Percentiles rank a stretch among this genome's conserved stretches.
phyloP scores from a whole-genome alignment of 2,113 vertebrate species.

The Daubentonia madagascariensis region DNA sequence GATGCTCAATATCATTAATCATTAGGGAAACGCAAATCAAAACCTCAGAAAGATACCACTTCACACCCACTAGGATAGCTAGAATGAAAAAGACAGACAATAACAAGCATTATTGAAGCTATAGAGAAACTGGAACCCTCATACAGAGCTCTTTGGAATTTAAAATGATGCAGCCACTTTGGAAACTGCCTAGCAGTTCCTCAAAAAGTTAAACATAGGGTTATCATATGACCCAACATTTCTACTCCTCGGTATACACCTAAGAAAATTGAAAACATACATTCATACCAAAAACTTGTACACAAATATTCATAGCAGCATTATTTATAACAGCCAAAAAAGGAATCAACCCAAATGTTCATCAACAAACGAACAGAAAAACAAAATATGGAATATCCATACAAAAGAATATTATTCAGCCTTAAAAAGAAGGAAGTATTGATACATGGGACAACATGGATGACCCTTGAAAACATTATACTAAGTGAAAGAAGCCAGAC shows the following conservation, averaged over 20 bases:
- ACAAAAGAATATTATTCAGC: neutral
- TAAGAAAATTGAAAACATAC: neutral
- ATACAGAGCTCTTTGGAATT: neutral
- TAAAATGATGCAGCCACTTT: neutral
- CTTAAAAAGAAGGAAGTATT: neutral
- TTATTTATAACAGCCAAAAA: neutral
- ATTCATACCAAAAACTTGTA: neutral
- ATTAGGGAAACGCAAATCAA: neutral
- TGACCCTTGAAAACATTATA: neutral
- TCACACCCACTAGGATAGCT: neutral
- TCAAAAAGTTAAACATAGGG: neutral
- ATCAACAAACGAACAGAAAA: neutral
- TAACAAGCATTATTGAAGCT: neutral
- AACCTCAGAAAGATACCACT: neutral
- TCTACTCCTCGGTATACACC: no score
- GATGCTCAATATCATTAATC: neutral
- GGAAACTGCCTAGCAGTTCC: neutral
- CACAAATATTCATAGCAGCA: neutral
- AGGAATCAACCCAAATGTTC: neutral
- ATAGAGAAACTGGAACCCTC: neutral
- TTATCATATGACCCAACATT: neutral
- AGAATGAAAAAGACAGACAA: neutral
- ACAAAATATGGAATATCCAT: neutral
- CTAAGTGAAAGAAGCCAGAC: neutral
- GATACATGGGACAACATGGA: rapidly evolving